A percentile compares a stretch with the other conserved stretches of the same genome.
Evolutionary conservation across 2,113 vertebrate species (phyloP).

Genomic region (Corapipo altera): DNA sequence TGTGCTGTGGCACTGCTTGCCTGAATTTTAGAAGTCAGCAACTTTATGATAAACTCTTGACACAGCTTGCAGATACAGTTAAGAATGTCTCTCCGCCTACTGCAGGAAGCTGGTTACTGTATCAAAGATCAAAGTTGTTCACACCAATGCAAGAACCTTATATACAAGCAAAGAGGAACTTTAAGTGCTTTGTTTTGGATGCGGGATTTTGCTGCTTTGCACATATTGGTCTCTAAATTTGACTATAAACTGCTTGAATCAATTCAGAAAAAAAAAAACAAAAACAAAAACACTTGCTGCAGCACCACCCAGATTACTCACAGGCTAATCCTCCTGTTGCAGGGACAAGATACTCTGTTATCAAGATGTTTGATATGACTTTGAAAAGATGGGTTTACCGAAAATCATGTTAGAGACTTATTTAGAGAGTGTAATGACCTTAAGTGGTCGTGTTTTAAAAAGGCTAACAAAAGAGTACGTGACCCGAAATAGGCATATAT

Average conservation of each 20-base stretch:
- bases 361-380: not conserved
- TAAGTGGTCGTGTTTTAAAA: not conserved
- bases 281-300: not conserved
- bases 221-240: not conserved
- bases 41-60: not conserved
- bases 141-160: not conserved
- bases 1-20: not conserved
- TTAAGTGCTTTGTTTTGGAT: not conserved
- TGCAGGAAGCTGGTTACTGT: constrained; percentile 39
- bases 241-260: not conserved
- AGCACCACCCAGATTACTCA: constrained; percentile 6
- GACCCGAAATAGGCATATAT: not conserved
- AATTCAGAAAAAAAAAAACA: not conserved
- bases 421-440: not conserved
- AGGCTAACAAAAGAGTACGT: not conserved
- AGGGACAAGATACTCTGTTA: not conserved
- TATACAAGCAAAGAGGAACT: not conserved
- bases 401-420: not conserved
- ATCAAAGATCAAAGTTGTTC: constrained; percentile 37
- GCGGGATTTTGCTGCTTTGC: not conserved
- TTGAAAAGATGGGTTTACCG: not conserved
- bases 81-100: not conserved
- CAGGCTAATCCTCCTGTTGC: not conserved
- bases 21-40: constrained; percentile 28
- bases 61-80: not conserved